phyloP scores from a whole-genome alignment of 2,888 invertebrate genomes.

The Rhingia campestris region DNA sequence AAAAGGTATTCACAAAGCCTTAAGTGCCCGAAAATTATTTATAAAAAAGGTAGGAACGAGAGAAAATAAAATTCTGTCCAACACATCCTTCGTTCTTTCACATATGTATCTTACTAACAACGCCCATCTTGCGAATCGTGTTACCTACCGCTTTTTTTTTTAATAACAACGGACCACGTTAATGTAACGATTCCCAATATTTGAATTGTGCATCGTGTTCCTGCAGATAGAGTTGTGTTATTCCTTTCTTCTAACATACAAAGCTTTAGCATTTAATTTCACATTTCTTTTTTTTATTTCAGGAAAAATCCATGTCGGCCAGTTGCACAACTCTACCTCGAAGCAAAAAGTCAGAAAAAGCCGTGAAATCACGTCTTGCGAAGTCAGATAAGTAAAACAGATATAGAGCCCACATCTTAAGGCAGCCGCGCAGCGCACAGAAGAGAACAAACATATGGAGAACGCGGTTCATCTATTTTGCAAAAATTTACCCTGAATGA shows the following conservation, averaged over 20 bases:
- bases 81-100: background rate
- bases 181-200: constrained; percentile 32
- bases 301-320: constrained; percentile 82
- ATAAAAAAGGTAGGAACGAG: no score
- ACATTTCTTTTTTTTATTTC: constrained; percentile 67
- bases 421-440: constrained; percentile 49
- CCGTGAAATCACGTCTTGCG: constrained; percentile 74
- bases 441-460: constrained; percentile 10
- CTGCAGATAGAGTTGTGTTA: constrained; percentile 31
- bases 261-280: background rate
- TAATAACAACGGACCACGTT: constrained; percentile 60
- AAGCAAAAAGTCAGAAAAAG: constrained; percentile 81
- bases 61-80: background rate
- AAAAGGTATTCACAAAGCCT: no score
- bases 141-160: constrained; percentile 74
- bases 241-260: constrained; percentile 12
- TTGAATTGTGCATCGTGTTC: constrained; percentile 51
- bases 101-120: constrained; percentile 54
- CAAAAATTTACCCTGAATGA: constrained; percentile 60
- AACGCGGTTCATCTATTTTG: constrained; percentile 34
- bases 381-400: constrained; percentile 74
- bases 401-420: background rate
- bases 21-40: no score
- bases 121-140: constrained; percentile 33
- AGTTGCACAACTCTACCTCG: constrained; percentile 83